Evolutionary conservation across 2,797 vertebrate species (phyloP).

Genomic region (Capromys pilorides): DNA sequence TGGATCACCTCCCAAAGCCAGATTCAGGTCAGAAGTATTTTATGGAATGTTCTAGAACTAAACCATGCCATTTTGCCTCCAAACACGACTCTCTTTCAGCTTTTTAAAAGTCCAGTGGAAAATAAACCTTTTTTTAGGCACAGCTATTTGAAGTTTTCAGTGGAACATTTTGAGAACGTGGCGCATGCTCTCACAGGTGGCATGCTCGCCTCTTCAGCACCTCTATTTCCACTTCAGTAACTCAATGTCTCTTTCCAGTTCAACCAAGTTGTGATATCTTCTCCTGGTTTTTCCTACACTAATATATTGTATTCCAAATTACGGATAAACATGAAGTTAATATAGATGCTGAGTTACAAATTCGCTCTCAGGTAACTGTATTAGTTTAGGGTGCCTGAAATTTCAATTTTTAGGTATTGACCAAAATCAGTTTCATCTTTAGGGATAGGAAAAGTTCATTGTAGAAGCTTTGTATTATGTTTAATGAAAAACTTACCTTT

Average conservation of each 20-base stretch:
- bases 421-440: not conserved
- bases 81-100: not conserved
- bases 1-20: not conserved
- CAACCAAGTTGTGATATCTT: no score
- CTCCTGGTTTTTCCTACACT: not conserved
- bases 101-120: not conserved
- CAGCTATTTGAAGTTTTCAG: not conserved
- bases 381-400: not conserved
- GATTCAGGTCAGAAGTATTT: not conserved
- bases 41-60: not conserved
- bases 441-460: not conserved
- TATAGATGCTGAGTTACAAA: not conserved
- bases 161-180: not conserved
- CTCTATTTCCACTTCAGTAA: not conserved
- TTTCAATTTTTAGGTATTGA: not conserved
- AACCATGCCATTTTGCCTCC: not conserved
- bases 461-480: not conserved
- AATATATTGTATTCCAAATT: not conserved
- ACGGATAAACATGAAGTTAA: not conserved
- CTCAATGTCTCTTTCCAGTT: fast-evolving
- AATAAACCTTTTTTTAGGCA: not conserved
- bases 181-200: not conserved
- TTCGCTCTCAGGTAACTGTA: not conserved
- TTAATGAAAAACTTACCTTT: not conserved
- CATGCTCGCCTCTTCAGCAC: not conserved